These are phyloP conservation scores for Jordanella pulchra DNA, from an alignment of 2,797 vertebrate species.

Conservation along the genomic window DNA sequence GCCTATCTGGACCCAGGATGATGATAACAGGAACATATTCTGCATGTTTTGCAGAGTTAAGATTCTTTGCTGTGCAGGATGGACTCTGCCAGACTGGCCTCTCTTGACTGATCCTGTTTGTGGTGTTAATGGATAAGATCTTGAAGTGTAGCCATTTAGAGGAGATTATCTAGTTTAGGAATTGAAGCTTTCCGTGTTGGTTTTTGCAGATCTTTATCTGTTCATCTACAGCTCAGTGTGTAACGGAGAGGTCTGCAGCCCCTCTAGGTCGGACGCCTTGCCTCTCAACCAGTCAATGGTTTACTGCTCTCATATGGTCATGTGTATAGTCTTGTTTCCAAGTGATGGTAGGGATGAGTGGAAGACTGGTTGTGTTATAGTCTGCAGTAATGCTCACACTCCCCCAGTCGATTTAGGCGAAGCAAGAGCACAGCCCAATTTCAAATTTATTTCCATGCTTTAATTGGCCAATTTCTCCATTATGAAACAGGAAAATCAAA, in stretches of 20 bases:
- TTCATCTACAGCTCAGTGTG: not conserved
- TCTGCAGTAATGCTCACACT: not conserved
- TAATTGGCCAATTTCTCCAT: not conserved
- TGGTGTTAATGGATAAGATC: not conserved
- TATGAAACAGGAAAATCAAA: not conserved
- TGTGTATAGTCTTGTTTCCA: not conserved
- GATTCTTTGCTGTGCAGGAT: not conserved
- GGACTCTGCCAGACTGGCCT: not conserved
- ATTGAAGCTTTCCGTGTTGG: not conserved
- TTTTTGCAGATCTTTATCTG: not conserved
- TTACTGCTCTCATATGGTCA: not conserved
- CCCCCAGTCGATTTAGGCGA: not conserved
- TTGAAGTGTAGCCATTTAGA: not conserved
- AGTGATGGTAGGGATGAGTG: not conserved
- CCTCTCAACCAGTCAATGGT: not conserved
- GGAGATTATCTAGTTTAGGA: not conserved
- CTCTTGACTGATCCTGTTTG: not conserved
- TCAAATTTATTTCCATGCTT: not conserved
- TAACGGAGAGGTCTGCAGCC: not conserved
- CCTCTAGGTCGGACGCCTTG: not conserved
- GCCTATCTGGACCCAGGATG: no score
- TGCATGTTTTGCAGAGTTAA: not conserved
- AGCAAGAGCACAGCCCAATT: not conserved
- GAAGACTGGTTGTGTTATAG: not conserved
- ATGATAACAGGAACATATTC: not conserved